Conservation (phyloP, 2,113 vertebrate genomes). For the Dolichallabes microphthalmus region DNA sequence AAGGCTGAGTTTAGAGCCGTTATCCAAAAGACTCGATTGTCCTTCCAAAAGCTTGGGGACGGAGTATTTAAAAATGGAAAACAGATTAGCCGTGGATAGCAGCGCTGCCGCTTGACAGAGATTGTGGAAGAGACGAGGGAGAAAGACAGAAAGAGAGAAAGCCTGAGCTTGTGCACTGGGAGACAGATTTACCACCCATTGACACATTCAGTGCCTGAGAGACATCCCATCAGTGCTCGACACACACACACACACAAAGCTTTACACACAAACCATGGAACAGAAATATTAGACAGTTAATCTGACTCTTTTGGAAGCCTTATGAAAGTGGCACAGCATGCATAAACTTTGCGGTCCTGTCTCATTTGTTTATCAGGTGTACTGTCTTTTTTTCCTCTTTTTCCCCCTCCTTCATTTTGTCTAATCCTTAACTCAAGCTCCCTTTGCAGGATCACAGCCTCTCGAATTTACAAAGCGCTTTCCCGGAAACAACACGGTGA, state of each 20-base stretch:
- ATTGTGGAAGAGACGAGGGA: constrained; percentile 12
- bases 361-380: constrained; percentile 3
- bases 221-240: constrained; percentile 50
- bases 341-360: neutral
- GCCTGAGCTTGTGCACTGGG: constrained; percentile 52
- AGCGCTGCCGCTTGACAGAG: constrained; percentile 56
- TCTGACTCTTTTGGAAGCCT: neutral
- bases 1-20: constrained; percentile 33
- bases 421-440: neutral
- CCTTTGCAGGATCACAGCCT: neutral
- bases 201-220: constrained; percentile 57
- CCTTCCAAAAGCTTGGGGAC: constrained; percentile 69
- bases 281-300: constrained; percentile 26
- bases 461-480: neutral
- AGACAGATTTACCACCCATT: constrained; percentile 71
- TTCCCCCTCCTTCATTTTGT: neutral
- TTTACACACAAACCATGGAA: neutral
- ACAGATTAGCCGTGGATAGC: constrained; percentile 77
- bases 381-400: neutral
- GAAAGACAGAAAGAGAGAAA: constrained; percentile 35
- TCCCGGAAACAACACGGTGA: neutral
- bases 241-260: constrained; percentile 7
- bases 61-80: constrained; percentile 71
- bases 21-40: constrained; percentile 62
- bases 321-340: neutral